Base-by-base conservation (phyloP, 2,113 vertebrate genomes). In the Pomatorhinus ruficollis region DNA sequence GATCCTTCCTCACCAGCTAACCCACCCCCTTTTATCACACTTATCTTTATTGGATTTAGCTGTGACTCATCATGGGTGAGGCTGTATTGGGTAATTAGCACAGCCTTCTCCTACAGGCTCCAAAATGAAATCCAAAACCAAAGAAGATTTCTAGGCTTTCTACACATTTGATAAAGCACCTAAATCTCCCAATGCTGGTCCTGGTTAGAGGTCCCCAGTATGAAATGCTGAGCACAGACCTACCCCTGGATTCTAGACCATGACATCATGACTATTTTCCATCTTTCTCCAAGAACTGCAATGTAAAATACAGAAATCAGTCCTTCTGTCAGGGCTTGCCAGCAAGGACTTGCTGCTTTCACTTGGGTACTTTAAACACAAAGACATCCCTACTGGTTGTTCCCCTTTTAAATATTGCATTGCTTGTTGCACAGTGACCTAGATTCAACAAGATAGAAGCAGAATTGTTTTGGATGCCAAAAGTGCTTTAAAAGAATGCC, bases 331-430 rank as follows among this genome's bases (percentile, higher is more conserved):
- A 65, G 37, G 49, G 39, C 23, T 40, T 54, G 47, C 47, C 52
- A 82, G 74, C 23, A 75, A 91, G 27, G 61, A 25, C 69, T 75
- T 63, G 21, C 47, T 91, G n/a, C 50, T 93, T 95, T 92, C 79
- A 80, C 68, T 80, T 74, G 50, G 14, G 9, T 39, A 44, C 68
- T 81, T 83, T 35, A 77, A 93, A 78, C 72, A 76, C 17, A 1
- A 85, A 10, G 7, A 76, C 0, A 0, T 93, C 86, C 68, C 83
- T 81, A 52, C 54, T 83, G 83, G 31, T 86, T 69, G 28, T 39
- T 90, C 53, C 11, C 16, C 47, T 94, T 88, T 90, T 95, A 95
- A 96, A 96, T 97, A 97, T 93, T 95, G 68, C 90, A 95, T 95
- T 77, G 59, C 68, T 90, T 83, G 79, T 77, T 96, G 54, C 79